A percentile compares a stretch with the other conserved stretches of the same genome.
phyloP scores from a whole-genome alignment of 1,140 invertebrate species.

The Papilio helenus region DNA sequence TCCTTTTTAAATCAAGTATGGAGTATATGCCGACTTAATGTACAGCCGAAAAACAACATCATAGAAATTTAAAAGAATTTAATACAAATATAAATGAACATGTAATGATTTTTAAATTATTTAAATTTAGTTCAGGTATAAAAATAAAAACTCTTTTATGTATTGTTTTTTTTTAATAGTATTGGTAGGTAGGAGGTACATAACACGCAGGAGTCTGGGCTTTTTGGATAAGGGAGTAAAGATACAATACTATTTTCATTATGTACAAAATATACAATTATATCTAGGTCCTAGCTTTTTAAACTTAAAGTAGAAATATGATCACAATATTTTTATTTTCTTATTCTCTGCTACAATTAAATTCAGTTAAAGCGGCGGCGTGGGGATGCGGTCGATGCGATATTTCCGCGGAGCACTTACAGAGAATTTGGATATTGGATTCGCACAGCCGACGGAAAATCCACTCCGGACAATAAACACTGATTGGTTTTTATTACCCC shows the following conservation, averaged over 20 bases:
- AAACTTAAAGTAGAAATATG: conserved; percentile 82
- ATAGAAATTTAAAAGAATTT: neutral
- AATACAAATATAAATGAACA: neutral
- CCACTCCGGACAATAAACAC: neutral
- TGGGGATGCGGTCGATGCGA: conserved; percentile 60
- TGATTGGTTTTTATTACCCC: neutral
- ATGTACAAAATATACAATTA: conserved; percentile 85
- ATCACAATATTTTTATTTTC: conserved; percentile 82
- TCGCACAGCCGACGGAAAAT: neutral
- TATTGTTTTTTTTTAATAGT: conserved; percentile 85
- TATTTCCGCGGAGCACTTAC: conserved; percentile 49
- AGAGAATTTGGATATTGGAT: neutral
- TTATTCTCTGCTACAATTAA: conserved; percentile 70
- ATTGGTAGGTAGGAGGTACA: conserved; percentile 84
- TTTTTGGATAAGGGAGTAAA: conserved; percentile 81
- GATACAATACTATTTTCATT: conserved; percentile 84
- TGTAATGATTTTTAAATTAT: neutral
- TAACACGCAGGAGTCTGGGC: conserved; percentile 83
- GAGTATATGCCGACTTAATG: no score
- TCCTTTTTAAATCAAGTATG: no score
- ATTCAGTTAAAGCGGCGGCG: conserved; percentile 51
- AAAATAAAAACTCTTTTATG: conserved; percentile 69
- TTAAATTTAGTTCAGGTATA: conserved; percentile 14
- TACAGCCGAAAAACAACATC: no score
- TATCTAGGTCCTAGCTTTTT: conserved; percentile 76